Percentiles rank a stretch among this genome's conserved stretches.
Evolutionary conservation across 2,797 vertebrate genomes (phyloP).

Genomic region (Crenuchus spilurus): DNA sequence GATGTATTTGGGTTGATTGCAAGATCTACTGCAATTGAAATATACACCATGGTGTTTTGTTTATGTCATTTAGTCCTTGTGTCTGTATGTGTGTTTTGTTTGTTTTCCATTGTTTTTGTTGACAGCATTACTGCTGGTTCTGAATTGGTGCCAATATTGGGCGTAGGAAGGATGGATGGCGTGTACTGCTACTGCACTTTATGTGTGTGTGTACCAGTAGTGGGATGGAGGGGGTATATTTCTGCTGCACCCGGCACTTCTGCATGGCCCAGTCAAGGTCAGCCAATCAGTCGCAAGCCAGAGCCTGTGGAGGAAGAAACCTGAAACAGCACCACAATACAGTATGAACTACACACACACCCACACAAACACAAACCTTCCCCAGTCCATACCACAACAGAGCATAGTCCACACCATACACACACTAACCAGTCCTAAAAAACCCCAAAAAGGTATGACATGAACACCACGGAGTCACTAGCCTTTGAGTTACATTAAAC

Average conservation of each 20-base stretch:
- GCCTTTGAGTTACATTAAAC: too few relatives aligned
- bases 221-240: constrained; percentile 49
- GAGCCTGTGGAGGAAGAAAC: constrained; percentile 55
- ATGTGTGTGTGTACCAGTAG: constrained; percentile 23
- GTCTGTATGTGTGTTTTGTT: background rate
- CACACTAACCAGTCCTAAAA: background rate
- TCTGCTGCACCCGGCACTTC: constrained; percentile 55
- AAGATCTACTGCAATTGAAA: too few relatives aligned
- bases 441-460: too few relatives aligned
- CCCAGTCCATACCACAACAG: constrained; percentile 2
- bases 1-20: too few relatives aligned
- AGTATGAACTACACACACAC: constrained; percentile 38
- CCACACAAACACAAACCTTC: constrained; percentile 14
- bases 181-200: constrained; percentile 9
- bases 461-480: too few relatives aligned
- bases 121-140: constrained; percentile 30
- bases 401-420: background rate
- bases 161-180: background rate
- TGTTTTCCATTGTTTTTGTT: constrained; percentile 36
- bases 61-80: background rate
- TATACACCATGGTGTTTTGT: too few relatives aligned
- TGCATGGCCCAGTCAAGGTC: constrained; percentile 57
- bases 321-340: constrained; percentile 53
- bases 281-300: constrained; percentile 50
- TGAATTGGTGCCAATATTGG: constrained; percentile 34